Base-by-base conservation (phyloP, 2,113 vertebrate genomes). In the Tachuris rubrigastra region DNA sequence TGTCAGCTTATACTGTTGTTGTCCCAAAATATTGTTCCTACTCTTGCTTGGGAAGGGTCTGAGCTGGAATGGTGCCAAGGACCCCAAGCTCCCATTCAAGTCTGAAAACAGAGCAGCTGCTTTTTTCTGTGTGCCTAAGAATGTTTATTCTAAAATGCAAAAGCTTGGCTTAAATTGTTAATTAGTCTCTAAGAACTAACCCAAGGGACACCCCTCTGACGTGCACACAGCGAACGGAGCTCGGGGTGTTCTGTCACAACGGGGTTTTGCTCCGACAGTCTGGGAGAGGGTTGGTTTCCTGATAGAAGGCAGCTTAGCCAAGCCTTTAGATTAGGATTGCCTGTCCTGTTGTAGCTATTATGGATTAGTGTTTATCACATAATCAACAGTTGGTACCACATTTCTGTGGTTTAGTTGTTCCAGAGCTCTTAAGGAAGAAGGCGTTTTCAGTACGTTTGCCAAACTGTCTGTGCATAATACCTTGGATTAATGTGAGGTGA, bases 201-300 rank as follows among this genome's bases (percentile, higher is more conserved):
- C 25, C 14, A 15, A 30, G 53, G 63, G 50, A 12, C 7, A 19
- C 18, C 3, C 17, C 55, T 74, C 5, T 59, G 30, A 14, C 49
- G 8, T 4, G 35, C 27, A 9, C 9, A 4, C 9, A 6, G 24
- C 28, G 18, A 62, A 14, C 22, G 53, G 28, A 33, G 65, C 12
- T 0, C 1, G 6, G 18, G 72, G 12, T 8, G 0, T 44, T 75
- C 25, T 44, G 69, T 55, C 44, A 35, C 52, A 50, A 13, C 2
- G 42, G 65, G 20, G 6, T 52, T 87, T 87, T 72, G 44, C 44
- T 75, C 28, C 49, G 46, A 0, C 37, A 19, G 12, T 24, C 56
- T 25, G 42, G 1, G 60, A 41, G 50, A 11, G 10, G 27, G 9
- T 33, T 67, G n/a, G 27, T 12, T 72, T 87, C 21, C 73, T 72